Base-by-base conservation (phyloP, 1,140 invertebrate genomes). In the Penaeus chinensis region DNA sequence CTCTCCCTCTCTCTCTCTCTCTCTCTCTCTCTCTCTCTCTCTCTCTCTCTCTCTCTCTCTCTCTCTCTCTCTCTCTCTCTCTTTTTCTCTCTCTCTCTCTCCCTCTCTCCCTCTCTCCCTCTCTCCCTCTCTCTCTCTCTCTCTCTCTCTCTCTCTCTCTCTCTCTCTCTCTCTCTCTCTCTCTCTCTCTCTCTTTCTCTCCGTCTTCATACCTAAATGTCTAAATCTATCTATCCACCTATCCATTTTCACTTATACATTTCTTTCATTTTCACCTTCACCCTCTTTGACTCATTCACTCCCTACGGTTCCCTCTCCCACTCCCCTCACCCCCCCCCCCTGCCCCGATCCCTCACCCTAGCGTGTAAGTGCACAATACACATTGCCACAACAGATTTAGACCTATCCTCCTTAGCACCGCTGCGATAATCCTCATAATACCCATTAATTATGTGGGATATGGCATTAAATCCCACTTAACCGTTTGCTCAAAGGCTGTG, bases 51-150 rank as follows among this genome's bases (percentile, higher is more conserved):
- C 37, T 22, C 74, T 16, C 22, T 11, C 19, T 16, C 74, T n/a
- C 19, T 42, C 27, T n/a, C 74, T 42, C 74, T 20, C 93, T 92
- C 91, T 92, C 91, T 90, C 91, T 90, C 91, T 90, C 90, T 88
- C 89, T 84, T 85, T 88, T 60, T 89, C 83, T 82, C 85, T 85
- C 82, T 82, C 82, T 89, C 84, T 85, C 87, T 86, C 89, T 88
- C 79, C 71, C 81, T 80, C 91, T 92, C 92, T 92, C 92, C 92
- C 92, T 92, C 92, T 91, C 92, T 91, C 91, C 92, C 91, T 91
- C 91, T 90, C 90, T 91, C 91, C 91, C 92, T 89, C 91, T 91
- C 91, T 92, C 92, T 92, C 91, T 90, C 91, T 92, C 91, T 91
- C 91, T 92, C 91, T 92, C 84, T 88, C 87, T 63, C 87, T 84